Conservation (phyloP, 2,113 vertebrate species). For the Caranx ignobilis region DNA sequence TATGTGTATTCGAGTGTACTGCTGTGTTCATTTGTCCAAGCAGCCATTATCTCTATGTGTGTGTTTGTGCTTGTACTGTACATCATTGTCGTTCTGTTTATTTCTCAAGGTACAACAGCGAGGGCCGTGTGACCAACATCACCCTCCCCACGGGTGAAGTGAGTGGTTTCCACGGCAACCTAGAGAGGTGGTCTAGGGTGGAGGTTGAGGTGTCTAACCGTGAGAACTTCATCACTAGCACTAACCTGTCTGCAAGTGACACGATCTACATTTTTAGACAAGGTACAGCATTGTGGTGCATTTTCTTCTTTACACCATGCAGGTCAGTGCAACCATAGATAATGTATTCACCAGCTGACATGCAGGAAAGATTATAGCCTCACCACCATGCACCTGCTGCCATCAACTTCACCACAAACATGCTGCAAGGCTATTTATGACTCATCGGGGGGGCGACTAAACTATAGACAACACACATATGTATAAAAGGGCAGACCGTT, state of each 20-base stretch:
- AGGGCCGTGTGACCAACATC: slow-evolving; percentile 94
- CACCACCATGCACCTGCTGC: neutral
- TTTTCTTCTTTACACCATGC: too few relatives aligned
- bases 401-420: slow-evolving; percentile 19
- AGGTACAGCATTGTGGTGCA: slow-evolving; percentile 80
- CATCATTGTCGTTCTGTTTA: slow-evolving; percentile 27
- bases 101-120: slow-evolving; percentile 89
- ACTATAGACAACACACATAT: slow-evolving; percentile 9
- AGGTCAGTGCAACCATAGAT: neutral
- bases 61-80: slow-evolving; percentile 2
- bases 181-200: slow-evolving; percentile 92
- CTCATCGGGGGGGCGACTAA: slow-evolving; percentile 37
- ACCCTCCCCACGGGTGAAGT: slow-evolving; percentile 96
- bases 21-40: slow-evolving; percentile 8
- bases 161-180: slow-evolving; percentile 92
- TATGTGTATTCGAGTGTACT: neutral
- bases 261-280: slow-evolving; percentile 94
- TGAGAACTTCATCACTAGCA: slow-evolving; percentile 93
- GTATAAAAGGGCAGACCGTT: slow-evolving; percentile 8
- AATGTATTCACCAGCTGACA: slow-evolving; percentile 1
- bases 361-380: slow-evolving; percentile 1
- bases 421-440: slow-evolving; percentile 35
- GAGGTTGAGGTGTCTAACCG: slow-evolving; percentile 91
- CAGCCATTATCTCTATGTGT: slow-evolving; percentile 11
- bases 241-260: slow-evolving; percentile 94